A percentile compares a stretch with the other conserved stretches of the same genome.
phyloP scores from a whole-genome alignment of 53 echinoderm and acorn worm species.

The Crossaster papposus region DNA sequence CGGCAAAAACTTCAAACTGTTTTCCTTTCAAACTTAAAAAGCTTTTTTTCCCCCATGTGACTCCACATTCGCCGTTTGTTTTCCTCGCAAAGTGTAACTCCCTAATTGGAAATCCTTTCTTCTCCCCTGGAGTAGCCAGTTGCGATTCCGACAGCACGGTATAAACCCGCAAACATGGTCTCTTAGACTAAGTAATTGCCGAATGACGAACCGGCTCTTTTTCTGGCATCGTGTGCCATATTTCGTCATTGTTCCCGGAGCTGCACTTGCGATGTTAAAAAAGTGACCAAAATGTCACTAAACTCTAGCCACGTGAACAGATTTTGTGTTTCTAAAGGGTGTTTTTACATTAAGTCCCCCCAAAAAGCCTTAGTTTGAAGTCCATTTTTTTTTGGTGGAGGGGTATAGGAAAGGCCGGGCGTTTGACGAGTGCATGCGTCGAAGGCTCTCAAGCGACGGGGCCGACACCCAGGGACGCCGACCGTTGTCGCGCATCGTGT shows the following conservation, averaged over 20 bases:
- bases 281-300: slow-evolving; percentile 29
- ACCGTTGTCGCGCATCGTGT: slow-evolving; percentile 58
- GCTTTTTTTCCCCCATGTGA: not conserved
- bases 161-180: not conserved
- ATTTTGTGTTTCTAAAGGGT: slow-evolving; percentile 19
- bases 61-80: not conserved
- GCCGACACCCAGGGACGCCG: slow-evolving; percentile 58
- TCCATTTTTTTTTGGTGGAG: not conserved
- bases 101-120: not conserved
- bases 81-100: not conserved
- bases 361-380: slow-evolving; percentile 54
- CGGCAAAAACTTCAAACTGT: not conserved
- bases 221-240: slow-evolving; percentile 27
- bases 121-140: slow-evolving; percentile 1
- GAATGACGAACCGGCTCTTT: slow-evolving; percentile 47
- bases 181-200: not conserved
- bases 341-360: slow-evolving; percentile 20
- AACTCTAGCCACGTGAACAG: slow-evolving; percentile 34
- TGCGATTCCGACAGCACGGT: not conserved
- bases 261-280: not conserved
- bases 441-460: slow-evolving; percentile 38
- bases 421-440: slow-evolving; percentile 59
- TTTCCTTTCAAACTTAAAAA: not conserved
- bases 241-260: slow-evolving; percentile 47
- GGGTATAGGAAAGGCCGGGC: slow-evolving; percentile 37